Percentiles rank a stretch among this genome's conserved stretches.
These are phyloP conservation scores for Toxostoma redivivum DNA, from an alignment of 2,113 vertebrate genomes.

Conservation along the genomic window DNA sequence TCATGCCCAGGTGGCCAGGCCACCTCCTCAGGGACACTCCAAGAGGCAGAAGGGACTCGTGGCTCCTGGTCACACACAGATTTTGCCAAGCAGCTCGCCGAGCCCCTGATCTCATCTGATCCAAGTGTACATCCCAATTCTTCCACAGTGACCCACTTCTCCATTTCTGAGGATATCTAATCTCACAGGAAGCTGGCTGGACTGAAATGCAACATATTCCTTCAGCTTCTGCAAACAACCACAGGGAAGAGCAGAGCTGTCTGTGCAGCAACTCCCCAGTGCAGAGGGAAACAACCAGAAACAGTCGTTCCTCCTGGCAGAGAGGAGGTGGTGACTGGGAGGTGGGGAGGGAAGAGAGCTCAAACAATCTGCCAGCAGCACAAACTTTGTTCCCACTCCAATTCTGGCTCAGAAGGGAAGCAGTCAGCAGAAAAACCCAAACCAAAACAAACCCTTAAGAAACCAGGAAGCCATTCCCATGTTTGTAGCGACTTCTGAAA, in stretches of 20 bases:
- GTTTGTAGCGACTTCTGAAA: not conserved
- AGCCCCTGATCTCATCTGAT: not conserved
- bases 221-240: not conserved
- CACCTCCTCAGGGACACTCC: not conserved
- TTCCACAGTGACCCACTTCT: not conserved
- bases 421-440: not conserved
- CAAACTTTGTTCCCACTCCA: conserved; percentile 45
- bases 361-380: conserved; percentile 32
- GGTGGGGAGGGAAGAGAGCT: conserved; percentile 34
- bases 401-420: conserved; percentile 26
- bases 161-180: not conserved
- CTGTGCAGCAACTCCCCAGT: not conserved
- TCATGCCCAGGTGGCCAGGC: not conserved
- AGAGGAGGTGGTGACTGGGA: conserved; percentile 34
- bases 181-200: not conserved
- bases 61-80: not conserved
- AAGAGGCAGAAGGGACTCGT: not conserved
- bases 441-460: not conserved
- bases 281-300: conserved; percentile 26
- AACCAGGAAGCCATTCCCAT: conserved; percentile 1
- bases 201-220: not conserved
- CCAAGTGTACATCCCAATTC: not conserved
- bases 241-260: not conserved
- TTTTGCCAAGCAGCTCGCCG: not conserved
- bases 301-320: not conserved